phyloP scores from a whole-genome alignment of 2,888 invertebrate genomes.

The Chaitophorus viminalis region DNA sequence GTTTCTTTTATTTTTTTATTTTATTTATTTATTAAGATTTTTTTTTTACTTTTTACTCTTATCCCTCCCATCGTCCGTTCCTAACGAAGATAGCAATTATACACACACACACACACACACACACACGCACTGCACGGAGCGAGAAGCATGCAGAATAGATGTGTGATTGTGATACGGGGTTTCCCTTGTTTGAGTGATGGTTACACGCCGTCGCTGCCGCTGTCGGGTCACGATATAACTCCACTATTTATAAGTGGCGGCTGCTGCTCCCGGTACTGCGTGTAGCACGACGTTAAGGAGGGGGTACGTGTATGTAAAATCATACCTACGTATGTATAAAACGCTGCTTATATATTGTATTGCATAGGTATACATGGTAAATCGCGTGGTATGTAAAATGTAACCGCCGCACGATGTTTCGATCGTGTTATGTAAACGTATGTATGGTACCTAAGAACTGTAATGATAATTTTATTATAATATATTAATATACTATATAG shows the following conservation, averaged over 20 bases:
- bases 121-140: not conserved
- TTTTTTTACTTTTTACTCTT: not conserved
- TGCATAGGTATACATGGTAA: too few relatives aligned
- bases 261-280: not conserved
- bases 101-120: slow-evolving; percentile 6
- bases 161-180: slow-evolving; percentile 54
- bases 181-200: slow-evolving; percentile 50
- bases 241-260: not conserved
- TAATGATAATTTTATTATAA: too few relatives aligned
- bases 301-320: too few relatives aligned
- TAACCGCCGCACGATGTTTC: too few relatives aligned
- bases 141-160: slow-evolving; percentile 46
- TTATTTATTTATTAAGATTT: not conserved
- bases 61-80: too few relatives aligned
- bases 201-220: slow-evolving; percentile 5
- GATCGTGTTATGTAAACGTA: too few relatives aligned
- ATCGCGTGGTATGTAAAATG: too few relatives aligned
- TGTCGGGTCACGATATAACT: not conserved
- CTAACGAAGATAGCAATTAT: slow-evolving; percentile 58
- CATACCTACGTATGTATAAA: too few relatives aligned
- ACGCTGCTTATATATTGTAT: too few relatives aligned
- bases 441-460: too few relatives aligned
- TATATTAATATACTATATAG: too few relatives aligned
- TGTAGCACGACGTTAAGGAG: not conserved
- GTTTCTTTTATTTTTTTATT: slow-evolving; percentile 8